A percentile compares a stretch with the other conserved stretches of the same genome.
Evolutionary conservation across 2,797 vertebrate genomes (phyloP).

Genomic region (Lagocephalus sceleratus): DNA sequence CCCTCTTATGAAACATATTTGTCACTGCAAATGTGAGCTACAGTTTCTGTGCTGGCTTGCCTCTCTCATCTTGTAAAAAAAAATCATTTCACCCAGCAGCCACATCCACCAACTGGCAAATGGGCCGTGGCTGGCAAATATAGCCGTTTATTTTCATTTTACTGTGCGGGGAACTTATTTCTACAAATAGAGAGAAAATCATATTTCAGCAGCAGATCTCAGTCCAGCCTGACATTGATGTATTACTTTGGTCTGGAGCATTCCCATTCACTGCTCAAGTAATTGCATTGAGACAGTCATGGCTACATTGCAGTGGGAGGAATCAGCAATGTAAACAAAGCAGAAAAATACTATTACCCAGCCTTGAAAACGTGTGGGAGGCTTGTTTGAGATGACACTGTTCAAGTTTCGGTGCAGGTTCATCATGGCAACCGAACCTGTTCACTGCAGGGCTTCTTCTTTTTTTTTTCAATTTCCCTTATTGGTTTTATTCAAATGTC

Average conservation of each 20-base stretch:
- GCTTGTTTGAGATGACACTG: slow-evolving; percentile 23
- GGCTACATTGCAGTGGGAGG: slow-evolving; percentile 38
- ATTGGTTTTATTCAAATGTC: no score
- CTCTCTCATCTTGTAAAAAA: slow-evolving; percentile 28
- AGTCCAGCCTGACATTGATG: slow-evolving; percentile 60
- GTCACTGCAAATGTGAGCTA: slow-evolving; percentile 29
- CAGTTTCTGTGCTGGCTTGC: no score
- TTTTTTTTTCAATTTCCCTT: background rate
- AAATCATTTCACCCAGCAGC: slow-evolving; percentile 25
- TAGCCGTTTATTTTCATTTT: slow-evolving; percentile 55
- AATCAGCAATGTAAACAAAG: slow-evolving; percentile 53
- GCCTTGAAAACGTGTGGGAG: slow-evolving; percentile 30
- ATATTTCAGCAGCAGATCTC: slow-evolving; percentile 53
- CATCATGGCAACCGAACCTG: no score
- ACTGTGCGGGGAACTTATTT: slow-evolving; percentile 53
- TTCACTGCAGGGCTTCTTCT: background rate
- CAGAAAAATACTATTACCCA: slow-evolving; percentile 48
- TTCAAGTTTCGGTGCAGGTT: no score
- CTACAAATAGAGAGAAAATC: slow-evolving; percentile 55
- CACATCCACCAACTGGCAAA: slow-evolving; percentile 47
- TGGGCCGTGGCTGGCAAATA: slow-evolving; percentile 43
- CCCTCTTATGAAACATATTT: slow-evolving; percentile 21
- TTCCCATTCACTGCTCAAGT: slow-evolving; percentile 46
- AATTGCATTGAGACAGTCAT: slow-evolving; percentile 56
- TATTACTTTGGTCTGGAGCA: slow-evolving; percentile 53